Conservation (phyloP, 2,888 invertebrate genomes). For the Eubasilissa splendida region DNA sequence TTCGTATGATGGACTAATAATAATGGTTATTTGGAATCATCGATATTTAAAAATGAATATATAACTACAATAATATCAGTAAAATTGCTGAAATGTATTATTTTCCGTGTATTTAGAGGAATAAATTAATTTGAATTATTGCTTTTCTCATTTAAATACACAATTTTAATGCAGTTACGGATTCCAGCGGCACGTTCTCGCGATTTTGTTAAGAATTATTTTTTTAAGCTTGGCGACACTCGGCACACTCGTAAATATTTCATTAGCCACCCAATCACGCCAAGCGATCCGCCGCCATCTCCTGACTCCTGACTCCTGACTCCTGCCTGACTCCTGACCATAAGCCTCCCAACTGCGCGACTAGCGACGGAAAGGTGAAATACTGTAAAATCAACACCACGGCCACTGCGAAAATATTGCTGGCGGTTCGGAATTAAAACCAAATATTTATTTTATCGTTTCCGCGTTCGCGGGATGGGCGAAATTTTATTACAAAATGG, state of each 20-base stretch:
- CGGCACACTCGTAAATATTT: background rate
- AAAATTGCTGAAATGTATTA: too few species aligned
- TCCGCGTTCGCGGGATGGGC: conserved; percentile 42
- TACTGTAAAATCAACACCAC: conserved; percentile 52
- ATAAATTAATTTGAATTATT: too few species aligned
- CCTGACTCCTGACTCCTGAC: background rate
- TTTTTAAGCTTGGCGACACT: too few species aligned
- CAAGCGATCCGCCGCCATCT: background rate
- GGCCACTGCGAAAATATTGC: conserved; percentile 54
- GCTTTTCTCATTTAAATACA: too few species aligned
- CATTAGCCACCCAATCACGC: background rate
- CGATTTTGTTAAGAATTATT: background rate
- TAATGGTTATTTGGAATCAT: too few species aligned
- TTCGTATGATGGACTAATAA: too few species aligned
- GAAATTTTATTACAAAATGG: conserved; percentile 55
- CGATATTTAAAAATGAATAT: too few species aligned
- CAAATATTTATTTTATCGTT: conserved; percentile 58
- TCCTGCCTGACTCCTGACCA: background rate
- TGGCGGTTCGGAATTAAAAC: conserved; percentile 56
- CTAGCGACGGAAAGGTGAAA: conserved; percentile 18
- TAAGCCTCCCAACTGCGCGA: background rate
- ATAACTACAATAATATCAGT: too few species aligned
- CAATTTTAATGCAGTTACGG: background rate
- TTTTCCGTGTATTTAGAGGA: too few species aligned
- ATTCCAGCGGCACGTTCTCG: background rate